Evolutionary conservation across 2,113 vertebrate species (phyloP), one percentile per base, ranked within the genome.

Genomic region (Sebastes schlegelii): DNA sequence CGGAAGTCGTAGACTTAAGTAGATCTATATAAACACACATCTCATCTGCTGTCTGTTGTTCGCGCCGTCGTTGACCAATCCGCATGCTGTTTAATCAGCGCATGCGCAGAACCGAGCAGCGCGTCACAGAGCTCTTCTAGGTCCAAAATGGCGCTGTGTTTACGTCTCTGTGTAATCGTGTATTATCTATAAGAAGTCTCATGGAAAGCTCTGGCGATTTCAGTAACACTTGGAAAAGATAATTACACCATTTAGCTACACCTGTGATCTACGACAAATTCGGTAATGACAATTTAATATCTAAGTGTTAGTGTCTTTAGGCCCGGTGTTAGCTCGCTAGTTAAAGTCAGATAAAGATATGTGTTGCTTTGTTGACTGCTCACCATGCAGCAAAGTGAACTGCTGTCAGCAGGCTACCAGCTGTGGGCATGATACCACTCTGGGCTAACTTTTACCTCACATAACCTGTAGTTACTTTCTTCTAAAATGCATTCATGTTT

Each of bases 81-180:
- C 91, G 34, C 4, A 23, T 88, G 17, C 0, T 5, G 16, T 65
- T 40, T 2, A 16, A 74, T 91, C 82, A 16, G 48, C 8, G 69
- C 43, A 43, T 14, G 19, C 61, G 43, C 52, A 42, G 54, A 46
- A 9, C 13, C 34, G 2, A 34, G 17, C 46, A 8, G 4, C 7
- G 19, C 70, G 79, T 85, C 91, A 71, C 68, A 9, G 49, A n/a
- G 42, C 40, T 34, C 26, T 34, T 61, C 11, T 45, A 17, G 26
- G 26, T 90, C 77, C 93, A 94, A 94, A 94, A 95, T 95, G 94
- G 94, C 92, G 93, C 90, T 90, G 84, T 94, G 92, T 94, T 95
- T 94, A 94, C 82, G 83, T 94, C 72, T 75, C 61, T 63, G 26
- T 58, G 42, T 68, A 57, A 73, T 42, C 77, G 75, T 74, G 74